A percentile compares a stretch with the other conserved stretches of the same genome.
Evolutionary conservation across 2,113 vertebrate genomes (phyloP).

Genomic region (Urocynchramus pylzowi): DNA sequence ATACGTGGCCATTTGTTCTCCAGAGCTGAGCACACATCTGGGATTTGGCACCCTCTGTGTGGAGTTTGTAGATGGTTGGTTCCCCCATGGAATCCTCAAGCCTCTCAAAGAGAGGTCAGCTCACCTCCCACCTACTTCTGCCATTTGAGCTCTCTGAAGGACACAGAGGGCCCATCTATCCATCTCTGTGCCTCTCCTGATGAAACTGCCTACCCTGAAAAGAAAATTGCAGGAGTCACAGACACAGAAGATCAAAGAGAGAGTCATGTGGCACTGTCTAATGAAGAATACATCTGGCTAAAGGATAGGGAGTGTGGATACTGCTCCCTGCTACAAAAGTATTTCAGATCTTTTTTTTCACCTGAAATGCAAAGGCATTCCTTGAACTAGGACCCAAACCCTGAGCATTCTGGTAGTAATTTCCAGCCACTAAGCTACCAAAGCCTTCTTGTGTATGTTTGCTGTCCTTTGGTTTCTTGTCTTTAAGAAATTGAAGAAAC

Average conservation of each 20-base stretch:
- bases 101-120: neutral
- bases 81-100: neutral
- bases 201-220: neutral
- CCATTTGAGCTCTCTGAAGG: neutral
- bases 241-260: neutral
- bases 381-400: neutral
- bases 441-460: neutral
- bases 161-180: neutral
- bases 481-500: neutral
- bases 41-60: neutral
- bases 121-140: neutral
- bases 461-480: neutral
- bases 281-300: neutral
- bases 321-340: neutral
- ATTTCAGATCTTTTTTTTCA: neutral
- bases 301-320: neutral
- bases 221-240: neutral
- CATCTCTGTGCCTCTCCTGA: neutral
- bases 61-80: neutral
- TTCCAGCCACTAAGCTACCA: neutral
- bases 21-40: neutral
- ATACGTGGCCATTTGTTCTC: rapidly evolving
- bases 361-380: neutral
- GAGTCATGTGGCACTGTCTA: neutral
- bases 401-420: neutral